Conservation (phyloP, 1,140 invertebrate genomes). For the Brachionus rotundiformis region DNA sequence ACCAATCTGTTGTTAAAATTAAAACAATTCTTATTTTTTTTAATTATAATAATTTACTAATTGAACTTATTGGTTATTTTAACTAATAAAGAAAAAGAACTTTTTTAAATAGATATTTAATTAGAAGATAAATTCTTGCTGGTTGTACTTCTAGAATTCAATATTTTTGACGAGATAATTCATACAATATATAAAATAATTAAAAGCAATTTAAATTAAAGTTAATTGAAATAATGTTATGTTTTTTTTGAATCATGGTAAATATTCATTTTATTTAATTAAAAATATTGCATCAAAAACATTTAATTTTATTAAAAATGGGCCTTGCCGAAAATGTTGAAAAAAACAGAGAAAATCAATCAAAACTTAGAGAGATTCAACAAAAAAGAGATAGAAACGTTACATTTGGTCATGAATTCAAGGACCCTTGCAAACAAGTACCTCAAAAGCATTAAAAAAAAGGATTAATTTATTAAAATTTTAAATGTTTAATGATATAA, state of each 20-base stretch:
- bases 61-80: too few relatives aligned
- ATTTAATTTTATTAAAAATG: neutral
- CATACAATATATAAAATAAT: too few relatives aligned
- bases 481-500: neutral
- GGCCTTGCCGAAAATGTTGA: conserved; percentile 8
- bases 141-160: too few relatives aligned
- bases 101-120: too few relatives aligned
- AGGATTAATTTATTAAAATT: neutral
- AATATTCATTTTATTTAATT: neutral
- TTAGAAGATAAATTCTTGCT: too few relatives aligned
- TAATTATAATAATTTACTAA: too few relatives aligned
- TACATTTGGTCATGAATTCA: conserved; percentile 35
- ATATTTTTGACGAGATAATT: too few relatives aligned
- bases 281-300: conserved; percentile 26
- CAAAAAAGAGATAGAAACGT: conserved; percentile 21
- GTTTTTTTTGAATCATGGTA: conserved; percentile 19
- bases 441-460: neutral
- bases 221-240: neutral
- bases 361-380: conserved; percentile 26
- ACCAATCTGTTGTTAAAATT: too few relatives aligned
- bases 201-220: neutral
- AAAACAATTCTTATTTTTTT: too few relatives aligned
- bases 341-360: conserved; percentile 28
- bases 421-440: conserved; percentile 45
- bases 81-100: too few relatives aligned